Evolutionary conservation across 37 sponge, comb jelly and placozoan species (phyloP), one percentile per base, ranked within the genome.

Genomic region (Hormiphora californensis): DNA sequence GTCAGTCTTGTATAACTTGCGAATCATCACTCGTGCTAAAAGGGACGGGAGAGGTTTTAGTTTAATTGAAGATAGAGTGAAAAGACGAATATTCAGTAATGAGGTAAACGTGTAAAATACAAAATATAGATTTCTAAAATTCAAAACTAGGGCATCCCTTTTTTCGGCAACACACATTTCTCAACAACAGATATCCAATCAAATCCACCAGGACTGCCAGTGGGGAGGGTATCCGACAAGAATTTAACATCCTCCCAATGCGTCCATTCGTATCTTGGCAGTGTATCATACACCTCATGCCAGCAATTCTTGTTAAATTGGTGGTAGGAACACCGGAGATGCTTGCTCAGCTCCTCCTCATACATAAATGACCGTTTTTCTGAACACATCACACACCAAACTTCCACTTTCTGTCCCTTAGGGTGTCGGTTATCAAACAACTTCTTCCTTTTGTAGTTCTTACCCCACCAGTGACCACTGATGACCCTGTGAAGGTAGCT

Each of bases 381-480:
- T n/a, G 43, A 39, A 21, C 81, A 73, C 17, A 73, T 41, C 4
- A 73, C 43, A 41, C 81, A 73, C 81, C 81, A 73, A n/a, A 73
- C 38, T 4, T 43, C 21, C 1, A n/a, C n/a, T 22, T 40, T 2
- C 4, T 27, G 19, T 11, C 44, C 3, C 23, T 30, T 73, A 11
- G 43, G 30, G 3, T 73, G 19, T n/a, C n/a, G n/a, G 27, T 73
- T 39, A 22, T 28, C 27, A 15, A 40, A 73, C 46, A 73, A 11
- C 46, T 73, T 73, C 1, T 43, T 43, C 4, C 46, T 43, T 22
- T 9, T 9, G 0, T 43, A 7, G 23, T 73, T 33, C n/a, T 1
- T 73, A 0, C 15, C 2, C 81, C 81, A 73, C 81, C 81, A 73
- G 5, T 73, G 21, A 43, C 81, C 81, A 40, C 46, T 40, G 4